Base-by-base conservation (phyloP, 1,140 invertebrate species). In the Calliopsis andreniformis region DNA sequence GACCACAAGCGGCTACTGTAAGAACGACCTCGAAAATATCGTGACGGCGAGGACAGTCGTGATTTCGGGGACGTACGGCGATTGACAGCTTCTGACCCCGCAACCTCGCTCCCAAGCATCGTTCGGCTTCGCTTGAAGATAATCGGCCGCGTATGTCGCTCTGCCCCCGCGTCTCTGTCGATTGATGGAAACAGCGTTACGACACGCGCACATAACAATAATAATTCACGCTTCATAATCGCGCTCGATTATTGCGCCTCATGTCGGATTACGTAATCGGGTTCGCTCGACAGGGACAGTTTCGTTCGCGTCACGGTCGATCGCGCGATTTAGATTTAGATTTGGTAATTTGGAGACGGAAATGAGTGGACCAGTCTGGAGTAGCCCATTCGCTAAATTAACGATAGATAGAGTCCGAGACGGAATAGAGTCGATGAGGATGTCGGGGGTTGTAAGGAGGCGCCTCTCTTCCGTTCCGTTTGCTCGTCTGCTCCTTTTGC, bases 281-380 rank as follows among this genome's bases (percentile, higher is more conserved):
- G 35, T 67, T 42, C 64, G 30, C 28, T 28, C 63, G 25, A 3
- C 42, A n/a, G 32, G 28, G 61, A 61, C 76, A 73, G 61, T 20
- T 56, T 49, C 8, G 47, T 23, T 14, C 30, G n/a, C 30, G 35
- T 28, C 32, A 6, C 59, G 72, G 64, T 85, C 66, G 81, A 83
- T 89, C 82, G 76, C 71, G 80, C 80, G 87, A 91, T 91, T 91
- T 89, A 85, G 86, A 91, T 90, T 89, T 88, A 88, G 88, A 91
- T 91, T 90, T 87, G 86, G 87, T 88, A 88, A 91, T 91, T 90
- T 89, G 77, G 76, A 68, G 83, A 84, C 89, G 91, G 90, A 92
- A 92, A 92, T 92, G 85, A 87, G 85, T 83, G 83, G 81, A 88
- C 83, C 75, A 84, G 78, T 51, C 81, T 62, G 66, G 76, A 18